Percentiles rank a stretch among this genome's conserved stretches.
Evolutionary conservation across 2,797 vertebrate genomes (phyloP).

Genomic region (Sebastes nivosus): DNA sequence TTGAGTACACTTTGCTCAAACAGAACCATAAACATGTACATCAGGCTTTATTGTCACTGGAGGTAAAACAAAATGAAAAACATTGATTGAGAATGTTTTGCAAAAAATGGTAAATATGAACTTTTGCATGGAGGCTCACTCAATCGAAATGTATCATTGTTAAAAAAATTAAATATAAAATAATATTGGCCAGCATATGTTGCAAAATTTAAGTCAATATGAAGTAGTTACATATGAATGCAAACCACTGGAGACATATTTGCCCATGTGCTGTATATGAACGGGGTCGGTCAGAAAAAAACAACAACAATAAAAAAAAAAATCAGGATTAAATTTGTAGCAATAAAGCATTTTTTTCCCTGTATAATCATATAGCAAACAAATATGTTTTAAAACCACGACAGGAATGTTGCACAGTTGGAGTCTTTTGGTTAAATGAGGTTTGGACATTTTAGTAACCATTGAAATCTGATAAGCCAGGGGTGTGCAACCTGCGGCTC

Average conservation of each 20-base stretch:
- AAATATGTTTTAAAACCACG: neutral
- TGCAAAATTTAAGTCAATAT: neutral
- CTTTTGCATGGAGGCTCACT: neutral
- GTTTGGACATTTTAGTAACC: neutral
- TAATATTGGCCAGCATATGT: neutral
- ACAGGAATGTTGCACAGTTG: neutral
- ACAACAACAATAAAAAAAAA: neutral
- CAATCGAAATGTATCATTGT: neutral
- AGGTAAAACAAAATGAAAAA: neutral
- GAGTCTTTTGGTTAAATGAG: neutral
- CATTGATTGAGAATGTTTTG: neutral
- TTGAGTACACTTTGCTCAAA: neutral
- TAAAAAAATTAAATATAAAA: neutral
- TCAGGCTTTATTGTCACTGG: neutral
- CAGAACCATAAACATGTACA: neutral
- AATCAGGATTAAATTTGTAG: neutral
- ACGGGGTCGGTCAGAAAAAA: neutral
- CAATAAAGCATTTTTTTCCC: too few relatives aligned
- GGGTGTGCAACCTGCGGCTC: accelerated
- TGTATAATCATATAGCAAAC: neutral
- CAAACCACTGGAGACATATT: neutral
- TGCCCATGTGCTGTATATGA: neutral
- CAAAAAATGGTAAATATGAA: neutral
- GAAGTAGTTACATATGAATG: neutral
- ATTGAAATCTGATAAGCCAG: accelerated